Conservation (phyloP, 2,888 invertebrate genomes). For the Augochlorella aurata region DNA sequence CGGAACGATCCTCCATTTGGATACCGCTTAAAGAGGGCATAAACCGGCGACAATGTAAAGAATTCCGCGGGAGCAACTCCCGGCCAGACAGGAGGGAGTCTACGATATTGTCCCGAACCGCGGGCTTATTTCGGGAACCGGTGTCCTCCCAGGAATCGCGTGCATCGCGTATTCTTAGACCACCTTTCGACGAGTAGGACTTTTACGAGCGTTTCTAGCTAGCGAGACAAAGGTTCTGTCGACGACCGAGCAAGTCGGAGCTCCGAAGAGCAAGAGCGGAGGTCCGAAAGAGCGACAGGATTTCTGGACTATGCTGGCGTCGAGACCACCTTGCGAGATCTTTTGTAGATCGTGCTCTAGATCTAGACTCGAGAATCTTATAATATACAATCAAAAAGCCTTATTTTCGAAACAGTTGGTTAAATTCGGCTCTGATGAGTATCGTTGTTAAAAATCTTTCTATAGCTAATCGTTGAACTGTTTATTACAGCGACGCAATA, state of each 20-base stretch:
- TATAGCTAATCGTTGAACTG: too few species aligned
- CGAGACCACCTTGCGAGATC: too few species aligned
- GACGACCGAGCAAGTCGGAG: background rate
- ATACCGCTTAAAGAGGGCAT: constrained; percentile 29
- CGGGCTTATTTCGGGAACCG: constrained; percentile 58
- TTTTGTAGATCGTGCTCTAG: too few species aligned
- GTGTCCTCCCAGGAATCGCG: constrained; percentile 47
- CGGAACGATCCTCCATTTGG: constrained; percentile 24
- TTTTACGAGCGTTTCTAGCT: background rate
- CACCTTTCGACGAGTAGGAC: constrained; percentile 4
- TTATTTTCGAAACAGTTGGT: too few species aligned
- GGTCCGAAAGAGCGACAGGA: background rate
- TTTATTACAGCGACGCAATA: too few species aligned
- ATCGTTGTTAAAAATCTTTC: too few species aligned
- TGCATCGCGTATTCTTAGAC: constrained; percentile 55
- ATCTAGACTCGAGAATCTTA: too few species aligned
- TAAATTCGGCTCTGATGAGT: too few species aligned
- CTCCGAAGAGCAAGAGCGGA: background rate
- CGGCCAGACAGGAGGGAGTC: constrained; percentile 43
- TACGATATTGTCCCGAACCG: constrained; percentile 69
- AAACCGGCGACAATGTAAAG: constrained; percentile 52
- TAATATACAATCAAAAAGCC: too few species aligned
- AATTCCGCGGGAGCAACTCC: constrained; percentile 39
- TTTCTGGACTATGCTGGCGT: background rate
- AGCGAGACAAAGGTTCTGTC: background rate